Conservation (phyloP, 2,113 vertebrate species). For the Nothoprocta perdicaria region DNA sequence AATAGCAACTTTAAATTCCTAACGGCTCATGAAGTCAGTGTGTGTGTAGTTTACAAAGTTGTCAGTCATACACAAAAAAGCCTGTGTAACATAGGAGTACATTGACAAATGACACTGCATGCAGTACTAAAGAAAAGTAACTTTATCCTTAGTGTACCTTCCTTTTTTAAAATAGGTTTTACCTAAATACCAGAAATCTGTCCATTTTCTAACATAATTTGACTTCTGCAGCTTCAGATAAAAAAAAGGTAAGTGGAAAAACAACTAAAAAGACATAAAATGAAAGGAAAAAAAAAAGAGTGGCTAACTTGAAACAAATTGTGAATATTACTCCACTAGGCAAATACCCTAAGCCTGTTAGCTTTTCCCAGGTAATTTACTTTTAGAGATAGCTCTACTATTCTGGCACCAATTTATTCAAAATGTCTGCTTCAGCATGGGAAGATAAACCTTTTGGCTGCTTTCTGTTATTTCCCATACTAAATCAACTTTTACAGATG, state of each 20-base stretch:
- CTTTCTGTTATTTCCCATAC: not conserved
- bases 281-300: not conserved
- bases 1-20: not conserved
- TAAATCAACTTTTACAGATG: not conserved
- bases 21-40: not conserved
- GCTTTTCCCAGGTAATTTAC: not conserved
- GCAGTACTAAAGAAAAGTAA: not conserved
- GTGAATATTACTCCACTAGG: not conserved
- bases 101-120: not conserved
- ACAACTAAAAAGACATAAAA: not conserved
- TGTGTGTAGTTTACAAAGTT: not conserved
- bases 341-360: accelerated
- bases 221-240: not conserved
- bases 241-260: not conserved
- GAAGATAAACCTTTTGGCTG: not conserved
- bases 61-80: not conserved
- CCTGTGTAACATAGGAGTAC: not conserved
- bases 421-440: not conserved
- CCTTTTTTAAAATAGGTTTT: not conserved
- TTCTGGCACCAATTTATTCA: not conserved
- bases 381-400: not conserved
- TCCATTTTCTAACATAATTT: not conserved
- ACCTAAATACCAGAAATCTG: not conserved
- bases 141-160: not conserved
- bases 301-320: not conserved